Base-by-base conservation (phyloP, 2,888 invertebrate genomes). In the Steinernema hermaphroditum region DNA sequence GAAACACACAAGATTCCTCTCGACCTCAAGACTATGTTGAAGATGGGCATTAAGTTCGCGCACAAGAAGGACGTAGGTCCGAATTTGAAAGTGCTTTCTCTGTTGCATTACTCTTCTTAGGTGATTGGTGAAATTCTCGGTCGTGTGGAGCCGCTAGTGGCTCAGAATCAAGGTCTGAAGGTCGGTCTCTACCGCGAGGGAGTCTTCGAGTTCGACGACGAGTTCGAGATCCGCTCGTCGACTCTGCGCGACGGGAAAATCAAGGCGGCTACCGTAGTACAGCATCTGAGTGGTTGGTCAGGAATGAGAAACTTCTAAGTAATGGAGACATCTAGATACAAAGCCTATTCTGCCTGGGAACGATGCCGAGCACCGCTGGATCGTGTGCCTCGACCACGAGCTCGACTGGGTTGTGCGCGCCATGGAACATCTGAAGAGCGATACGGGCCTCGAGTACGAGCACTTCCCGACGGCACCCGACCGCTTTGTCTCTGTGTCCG, bases 1-100 rank as follows among this genome's bases (percentile, higher is more conserved):
- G 81, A 81, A 62, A 80, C 81, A 9, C 81, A 81, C 54, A 75
- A 75, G n/a, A 80, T 81, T 54, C 78, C 80, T 12, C 75, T 81
- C 19, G 75, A 78, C 54, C 71, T 76, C 6, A 54, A 54, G 16
- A 27, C 22, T 14, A 54, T 54, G 54, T 27, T 54, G 2, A 22
- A 54, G 27, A 54, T 24, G 22, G 27, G 27, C 9, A 27, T 54
- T 8, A 54, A 24, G 54, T 54, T 54, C 27, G 8, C 54, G 16
- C 12, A 24, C 54, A 54, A 54, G 27, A 54, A 22, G 27, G 24
- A 54, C 4, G 54, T 54, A 14, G 8, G 27, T 22, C 2, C 6
- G 19, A 16, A 8, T 6, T 27, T 54, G n/a, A 54, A n/a, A n/a
- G 6, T 19, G 6, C 19, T 49, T n/a, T 49, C 9, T 9, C 14